Conservation (phyloP, 2,113 vertebrate species). For the Clupea harengus region DNA sequence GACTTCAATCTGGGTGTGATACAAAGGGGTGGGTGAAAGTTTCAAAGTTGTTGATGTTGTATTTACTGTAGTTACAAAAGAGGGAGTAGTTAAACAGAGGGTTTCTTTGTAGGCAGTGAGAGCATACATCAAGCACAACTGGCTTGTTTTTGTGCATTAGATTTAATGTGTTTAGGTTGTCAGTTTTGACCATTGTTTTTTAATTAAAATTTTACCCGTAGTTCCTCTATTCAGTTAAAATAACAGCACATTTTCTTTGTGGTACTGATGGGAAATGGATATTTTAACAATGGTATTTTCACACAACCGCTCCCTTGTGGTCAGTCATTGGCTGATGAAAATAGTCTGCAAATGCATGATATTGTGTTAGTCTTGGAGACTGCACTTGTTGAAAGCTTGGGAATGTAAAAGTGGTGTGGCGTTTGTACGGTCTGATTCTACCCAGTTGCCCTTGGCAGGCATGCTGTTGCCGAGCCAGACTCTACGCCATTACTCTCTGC, state of each 20-base stretch:
- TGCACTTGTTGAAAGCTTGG: neutral
- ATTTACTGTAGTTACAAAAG: conserved; percentile 37
- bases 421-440: neutral
- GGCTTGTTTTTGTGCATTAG: neutral
- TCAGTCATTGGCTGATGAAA: conserved; percentile 1
- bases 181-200: neutral
- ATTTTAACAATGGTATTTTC: neutral
- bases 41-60: conserved; percentile 34
- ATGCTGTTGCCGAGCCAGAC: conserved; percentile 44
- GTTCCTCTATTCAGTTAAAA: neutral
- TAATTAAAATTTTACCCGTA: neutral
- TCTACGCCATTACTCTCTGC: conserved; percentile 51
- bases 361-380: neutral
- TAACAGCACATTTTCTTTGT: neutral
- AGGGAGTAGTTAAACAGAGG: conserved; percentile 24
- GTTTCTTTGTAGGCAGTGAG: neutral
- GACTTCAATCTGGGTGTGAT: conserved; percentile 30
- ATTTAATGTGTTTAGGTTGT: neutral
- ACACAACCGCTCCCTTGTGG: neutral
- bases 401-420: neutral
- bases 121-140: neutral
- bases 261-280: neutral
- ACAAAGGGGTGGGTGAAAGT: neutral
- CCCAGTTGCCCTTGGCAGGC: conserved; percentile 52
- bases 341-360: neutral